Evolutionary conservation across 2,888 invertebrate species (phyloP).

Genomic region (Scaptomyza caliginosa): DNA sequence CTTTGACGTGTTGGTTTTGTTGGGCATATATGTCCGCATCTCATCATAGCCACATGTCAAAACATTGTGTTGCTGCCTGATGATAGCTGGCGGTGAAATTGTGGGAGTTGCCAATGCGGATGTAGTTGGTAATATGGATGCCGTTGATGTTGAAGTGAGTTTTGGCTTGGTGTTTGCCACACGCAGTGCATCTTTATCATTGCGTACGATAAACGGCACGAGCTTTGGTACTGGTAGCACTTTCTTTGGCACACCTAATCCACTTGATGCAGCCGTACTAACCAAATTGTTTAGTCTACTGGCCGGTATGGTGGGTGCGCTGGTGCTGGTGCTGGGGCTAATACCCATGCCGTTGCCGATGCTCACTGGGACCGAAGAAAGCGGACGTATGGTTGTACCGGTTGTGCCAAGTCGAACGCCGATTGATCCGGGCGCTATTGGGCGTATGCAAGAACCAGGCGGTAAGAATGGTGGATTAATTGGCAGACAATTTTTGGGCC

Average conservation of each 20-base stretch:
- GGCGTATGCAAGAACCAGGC: neutral
- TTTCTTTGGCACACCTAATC: neutral
- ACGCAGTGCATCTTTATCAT: neutral
- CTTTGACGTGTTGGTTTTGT: neutral
- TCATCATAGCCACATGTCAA: neutral
- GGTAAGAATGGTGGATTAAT: neutral
- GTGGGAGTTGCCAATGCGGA: neutral
- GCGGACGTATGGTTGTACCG: slow-evolving; percentile 1
- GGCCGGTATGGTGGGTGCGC: neutral
- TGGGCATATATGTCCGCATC: neutral
- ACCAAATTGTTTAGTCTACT: neutral
- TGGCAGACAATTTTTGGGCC: neutral
- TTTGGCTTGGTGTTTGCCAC: no score
- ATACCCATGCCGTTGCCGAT: neutral
- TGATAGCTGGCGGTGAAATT: neutral
- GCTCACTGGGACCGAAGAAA: neutral
- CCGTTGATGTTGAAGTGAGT: neutral
- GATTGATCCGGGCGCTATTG: neutral
- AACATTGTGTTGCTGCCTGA: neutral
- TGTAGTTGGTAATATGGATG: neutral
- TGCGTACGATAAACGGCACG: neutral
- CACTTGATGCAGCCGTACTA: neutral
- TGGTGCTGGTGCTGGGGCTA: neutral
- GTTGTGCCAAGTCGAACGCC: neutral
- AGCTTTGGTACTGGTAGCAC: neutral